phyloP scores from a whole-genome alignment of 1,140 invertebrate genomes.

The Galendromus occidentalis region DNA sequence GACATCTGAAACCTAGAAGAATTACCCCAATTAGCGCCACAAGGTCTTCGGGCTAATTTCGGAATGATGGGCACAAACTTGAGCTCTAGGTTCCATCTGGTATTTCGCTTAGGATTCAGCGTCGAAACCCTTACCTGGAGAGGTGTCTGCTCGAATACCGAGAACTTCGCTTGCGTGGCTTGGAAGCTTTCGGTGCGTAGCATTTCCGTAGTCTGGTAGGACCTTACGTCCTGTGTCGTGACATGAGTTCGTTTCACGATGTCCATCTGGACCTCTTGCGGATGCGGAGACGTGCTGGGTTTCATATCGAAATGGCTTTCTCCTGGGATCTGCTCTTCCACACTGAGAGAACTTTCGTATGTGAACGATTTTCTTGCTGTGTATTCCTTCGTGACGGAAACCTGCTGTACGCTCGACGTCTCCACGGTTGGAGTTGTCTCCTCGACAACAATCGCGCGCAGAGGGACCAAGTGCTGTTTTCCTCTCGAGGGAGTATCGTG shows the following conservation, averaged over 20 bases:
- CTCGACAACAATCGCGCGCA: background rate
- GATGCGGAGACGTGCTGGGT: background rate
- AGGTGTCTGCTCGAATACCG: background rate
- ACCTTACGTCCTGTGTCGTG: background rate
- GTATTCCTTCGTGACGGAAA: background rate
- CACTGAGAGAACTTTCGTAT: background rate
- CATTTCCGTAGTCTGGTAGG: background rate
- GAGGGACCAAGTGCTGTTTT: background rate
- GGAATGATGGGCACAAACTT: too few species aligned
- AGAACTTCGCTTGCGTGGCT: background rate
- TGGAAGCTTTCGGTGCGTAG: background rate
- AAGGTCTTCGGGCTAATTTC: too few species aligned
- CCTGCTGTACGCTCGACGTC: background rate
- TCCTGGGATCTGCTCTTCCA: background rate
- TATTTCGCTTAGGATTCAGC: too few species aligned
- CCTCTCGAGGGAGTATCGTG: background rate
- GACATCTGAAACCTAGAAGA: too few species aligned
- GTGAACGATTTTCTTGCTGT: background rate
- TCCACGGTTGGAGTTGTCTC: background rate
- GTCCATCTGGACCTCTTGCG: background rate
- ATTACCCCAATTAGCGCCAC: too few species aligned
- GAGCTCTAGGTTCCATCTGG: too few species aligned
- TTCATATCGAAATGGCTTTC: background rate
- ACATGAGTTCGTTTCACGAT: background rate
- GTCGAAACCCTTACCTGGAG: background rate